A percentile compares a stretch with the other conserved stretches of the same genome.
Conservation (phyloP, 2,113 vertebrate species). For the Corydoras maculifer region DNA sequence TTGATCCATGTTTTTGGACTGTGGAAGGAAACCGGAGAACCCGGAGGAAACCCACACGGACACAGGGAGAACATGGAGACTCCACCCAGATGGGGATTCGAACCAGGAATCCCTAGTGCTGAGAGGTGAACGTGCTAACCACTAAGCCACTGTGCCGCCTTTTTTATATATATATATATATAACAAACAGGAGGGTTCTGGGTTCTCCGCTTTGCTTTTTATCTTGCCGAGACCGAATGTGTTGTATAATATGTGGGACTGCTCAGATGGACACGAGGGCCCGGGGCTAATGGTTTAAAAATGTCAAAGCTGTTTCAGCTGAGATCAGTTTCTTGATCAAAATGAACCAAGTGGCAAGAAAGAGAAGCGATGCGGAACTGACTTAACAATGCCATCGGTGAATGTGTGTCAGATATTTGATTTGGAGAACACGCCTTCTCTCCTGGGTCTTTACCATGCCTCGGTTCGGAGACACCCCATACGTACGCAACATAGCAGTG, state of each 20-base stretch:
- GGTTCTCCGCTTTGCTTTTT: too few species aligned
- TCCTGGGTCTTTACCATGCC: constrained; percentile 9
- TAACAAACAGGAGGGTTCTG: too few species aligned
- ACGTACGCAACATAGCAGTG: background rate
- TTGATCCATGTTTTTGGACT: too few species aligned
- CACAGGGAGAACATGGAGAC: too few species aligned
- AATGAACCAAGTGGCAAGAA: constrained; percentile 5
- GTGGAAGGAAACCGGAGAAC: too few species aligned
- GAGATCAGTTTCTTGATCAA: constrained; percentile 41
- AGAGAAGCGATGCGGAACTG: constrained; percentile 27
- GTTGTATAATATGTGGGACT: background rate
- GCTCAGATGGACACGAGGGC: constrained; percentile 35
- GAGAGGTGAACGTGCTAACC: too few species aligned
- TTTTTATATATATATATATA: too few species aligned
- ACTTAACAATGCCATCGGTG: constrained; percentile 24
- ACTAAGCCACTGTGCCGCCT: too few species aligned
- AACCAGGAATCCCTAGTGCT: too few species aligned
- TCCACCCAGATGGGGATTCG: too few species aligned
- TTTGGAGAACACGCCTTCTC: constrained; percentile 21
- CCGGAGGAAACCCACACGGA: too few species aligned
- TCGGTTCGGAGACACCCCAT: background rate
- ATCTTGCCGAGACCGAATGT: too few species aligned
- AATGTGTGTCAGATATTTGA: constrained; percentile 27
- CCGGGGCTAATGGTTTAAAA: constrained; percentile 45
- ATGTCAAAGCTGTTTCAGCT: constrained; percentile 52